A percentile compares a stretch with the other conserved stretches of the same genome.
Evolutionary conservation across 2,888 invertebrate species (phyloP).

Genomic region (Polydrusus cervinus): DNA sequence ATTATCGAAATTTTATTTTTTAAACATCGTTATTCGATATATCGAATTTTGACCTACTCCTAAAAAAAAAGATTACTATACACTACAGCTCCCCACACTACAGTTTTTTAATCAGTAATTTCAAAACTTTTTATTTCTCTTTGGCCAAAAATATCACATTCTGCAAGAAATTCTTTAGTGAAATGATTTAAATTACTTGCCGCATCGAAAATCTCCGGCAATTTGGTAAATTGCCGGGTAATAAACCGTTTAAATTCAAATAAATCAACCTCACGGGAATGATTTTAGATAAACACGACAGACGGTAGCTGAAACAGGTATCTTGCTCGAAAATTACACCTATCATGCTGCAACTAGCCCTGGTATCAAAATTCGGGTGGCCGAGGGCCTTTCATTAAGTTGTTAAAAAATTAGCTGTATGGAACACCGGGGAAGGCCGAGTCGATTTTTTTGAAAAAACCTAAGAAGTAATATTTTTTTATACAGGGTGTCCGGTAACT

Average conservation of each 20-base stretch:
- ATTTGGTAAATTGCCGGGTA: conserved; percentile 49
- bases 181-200: conserved; percentile 35
- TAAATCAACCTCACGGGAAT: conserved; percentile 59
- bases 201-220: conserved; percentile 32
- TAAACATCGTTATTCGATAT: too few species aligned
- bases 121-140: too few species aligned
- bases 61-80: too few species aligned
- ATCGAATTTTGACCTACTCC: too few species aligned
- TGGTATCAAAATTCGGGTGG: conserved; percentile 60
- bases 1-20: too few species aligned
- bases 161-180: not conserved
- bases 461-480: too few species aligned
- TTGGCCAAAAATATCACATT: too few species aligned
- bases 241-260: conserved; percentile 59
- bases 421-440: not conserved
- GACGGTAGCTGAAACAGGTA: conserved; percentile 51
- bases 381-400: conserved; percentile 62
- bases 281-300: conserved; percentile 54
- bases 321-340: conserved; percentile 58
- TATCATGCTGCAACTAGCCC: conserved; percentile 58
- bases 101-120: too few species aligned
- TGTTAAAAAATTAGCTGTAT: conserved; percentile 62
- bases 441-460: too few species aligned
- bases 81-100: too few species aligned
- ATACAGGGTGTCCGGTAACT: too few species aligned